Conservation (phyloP, 2,888 invertebrate species). For the Latrodectus elegans region DNA sequence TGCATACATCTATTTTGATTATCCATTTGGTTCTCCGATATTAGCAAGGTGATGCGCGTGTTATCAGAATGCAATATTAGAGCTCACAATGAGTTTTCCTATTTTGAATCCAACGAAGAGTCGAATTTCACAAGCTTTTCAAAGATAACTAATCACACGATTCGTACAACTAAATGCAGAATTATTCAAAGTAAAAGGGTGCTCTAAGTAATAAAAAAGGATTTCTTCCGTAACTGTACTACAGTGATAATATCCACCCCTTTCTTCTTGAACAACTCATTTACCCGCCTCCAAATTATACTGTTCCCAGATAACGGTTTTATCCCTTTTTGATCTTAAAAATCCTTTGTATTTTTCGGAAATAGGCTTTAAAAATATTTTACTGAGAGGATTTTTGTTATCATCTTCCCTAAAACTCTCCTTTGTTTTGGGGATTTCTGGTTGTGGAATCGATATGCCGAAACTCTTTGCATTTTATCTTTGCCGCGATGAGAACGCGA, state of each 20-base stretch:
- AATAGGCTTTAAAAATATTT: background rate
- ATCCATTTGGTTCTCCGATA: too few relatives aligned
- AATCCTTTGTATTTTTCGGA: background rate
- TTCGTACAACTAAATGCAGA: slow-evolving; percentile 53
- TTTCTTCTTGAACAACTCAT: background rate
- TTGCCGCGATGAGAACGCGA: background rate
- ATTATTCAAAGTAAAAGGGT: slow-evolving; percentile 27
- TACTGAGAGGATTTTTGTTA: background rate
- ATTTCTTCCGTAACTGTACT: background rate
- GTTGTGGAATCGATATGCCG: background rate
- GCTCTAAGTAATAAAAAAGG: slow-evolving; percentile 4
- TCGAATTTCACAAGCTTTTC: too few relatives aligned
- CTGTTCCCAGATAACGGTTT: background rate
- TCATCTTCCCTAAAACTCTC: background rate
- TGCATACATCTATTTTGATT: too few relatives aligned
- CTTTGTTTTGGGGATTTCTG: background rate
- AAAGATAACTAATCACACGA: background rate
- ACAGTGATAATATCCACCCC: background rate
- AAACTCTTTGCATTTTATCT: background rate
- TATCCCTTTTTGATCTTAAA: background rate
- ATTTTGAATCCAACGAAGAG: too few relatives aligned
- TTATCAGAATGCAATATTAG: too few relatives aligned
- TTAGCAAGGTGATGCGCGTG: too few relatives aligned
- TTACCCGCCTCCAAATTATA: background rate
- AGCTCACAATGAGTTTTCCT: too few relatives aligned